phyloP scores from a whole-genome alignment of 37 sponge, comb jelly and placozoan species.

The Lycopodina hypogea region DNA sequence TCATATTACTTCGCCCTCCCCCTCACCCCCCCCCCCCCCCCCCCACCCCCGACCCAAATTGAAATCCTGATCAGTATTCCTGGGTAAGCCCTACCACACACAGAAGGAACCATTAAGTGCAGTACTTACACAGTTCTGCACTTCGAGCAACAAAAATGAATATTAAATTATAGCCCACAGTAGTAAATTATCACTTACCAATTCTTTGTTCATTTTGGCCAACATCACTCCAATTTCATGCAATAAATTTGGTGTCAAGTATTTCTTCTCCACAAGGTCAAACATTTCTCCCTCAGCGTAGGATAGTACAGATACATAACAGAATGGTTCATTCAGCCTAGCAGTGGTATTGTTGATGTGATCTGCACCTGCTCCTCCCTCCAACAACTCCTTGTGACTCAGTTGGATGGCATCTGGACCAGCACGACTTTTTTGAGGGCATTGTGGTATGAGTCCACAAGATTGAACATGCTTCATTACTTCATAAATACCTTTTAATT shows the following conservation, averaged over 20 bases:
- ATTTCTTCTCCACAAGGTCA: slow-evolving; percentile 6
- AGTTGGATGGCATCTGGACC: neutral
- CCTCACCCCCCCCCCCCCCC: too few relatives aligned
- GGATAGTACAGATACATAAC: neutral
- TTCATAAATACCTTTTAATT: slow-evolving; percentile 22
- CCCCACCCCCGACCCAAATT: too few relatives aligned
- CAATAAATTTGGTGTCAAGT: slow-evolving; percentile 5
- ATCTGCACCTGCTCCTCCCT: neutral
- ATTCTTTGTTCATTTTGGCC: neutral
- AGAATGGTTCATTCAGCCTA: neutral
- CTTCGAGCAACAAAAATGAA: too few relatives aligned
- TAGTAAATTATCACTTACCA: too few relatives aligned
- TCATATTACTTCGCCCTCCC: too few relatives aligned
- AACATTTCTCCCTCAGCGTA: slow-evolving; percentile 7
- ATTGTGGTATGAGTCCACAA: neutral
- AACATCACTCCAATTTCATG: neutral
- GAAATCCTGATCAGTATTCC: too few relatives aligned
- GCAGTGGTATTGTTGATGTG: neutral
- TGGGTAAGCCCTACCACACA: too few relatives aligned
- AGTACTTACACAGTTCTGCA: too few relatives aligned
- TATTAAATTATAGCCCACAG: too few relatives aligned
- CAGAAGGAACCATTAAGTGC: too few relatives aligned
- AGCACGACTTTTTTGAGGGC: slow-evolving; percentile 8
- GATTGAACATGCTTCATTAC: slow-evolving; percentile 18
- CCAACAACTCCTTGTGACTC: neutral